Base-by-base conservation (phyloP, 1,140 invertebrate species). In the Zaprionus nigranus region DNA sequence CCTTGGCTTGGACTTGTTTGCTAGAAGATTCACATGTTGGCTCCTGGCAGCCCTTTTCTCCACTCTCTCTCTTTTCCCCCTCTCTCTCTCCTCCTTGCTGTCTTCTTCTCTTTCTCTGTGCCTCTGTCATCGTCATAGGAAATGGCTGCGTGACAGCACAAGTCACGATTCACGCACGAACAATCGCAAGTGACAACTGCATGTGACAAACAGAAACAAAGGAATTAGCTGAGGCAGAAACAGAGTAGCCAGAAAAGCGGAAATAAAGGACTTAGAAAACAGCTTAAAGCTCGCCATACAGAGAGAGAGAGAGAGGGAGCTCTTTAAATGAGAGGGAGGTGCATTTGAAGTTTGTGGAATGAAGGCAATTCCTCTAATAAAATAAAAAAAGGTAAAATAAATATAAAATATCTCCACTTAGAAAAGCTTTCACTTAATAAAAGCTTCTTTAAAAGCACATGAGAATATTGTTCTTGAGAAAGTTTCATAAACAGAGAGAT, bases 1-100 rank as follows among this genome's bases (percentile, higher is more conserved):
- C 36, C 57, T 53, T 68, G 49, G 49, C 71, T 68, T 7, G 12
- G 58, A 53, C 71, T 73, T 73, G 71, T 60, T 61, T 38, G 64
- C 57, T 40, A 70, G 63, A 75, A 75, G 66, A 70, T 34, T 63
- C 66, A 70, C 72, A 75, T 75, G 53, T 58, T 75, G 51, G 67
- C 66, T 70, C 17, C 49, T 34, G 66, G 60, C 59, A 63, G 34
- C 53, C 53, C 40, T 64, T 34, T 43, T 22, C 56, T 66, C n/a
- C 13, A 2, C 38, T 26, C 40, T 40, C 17, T 40, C 9, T 12
- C 9, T n/a, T n/a, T n/a, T n/a, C 59, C 11, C 6, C 2, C 40
- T 20, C 2, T 46, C 13, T 6, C n/a, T 20, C 3, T 2, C 7
- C 34, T 1, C 9, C 20, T 54, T 34, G 9, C 26, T 51, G 28